A percentile compares a stretch with the other conserved stretches of the same genome.
Conservation (phyloP, 2,888 invertebrate species). For the Idaea biselata region DNA sequence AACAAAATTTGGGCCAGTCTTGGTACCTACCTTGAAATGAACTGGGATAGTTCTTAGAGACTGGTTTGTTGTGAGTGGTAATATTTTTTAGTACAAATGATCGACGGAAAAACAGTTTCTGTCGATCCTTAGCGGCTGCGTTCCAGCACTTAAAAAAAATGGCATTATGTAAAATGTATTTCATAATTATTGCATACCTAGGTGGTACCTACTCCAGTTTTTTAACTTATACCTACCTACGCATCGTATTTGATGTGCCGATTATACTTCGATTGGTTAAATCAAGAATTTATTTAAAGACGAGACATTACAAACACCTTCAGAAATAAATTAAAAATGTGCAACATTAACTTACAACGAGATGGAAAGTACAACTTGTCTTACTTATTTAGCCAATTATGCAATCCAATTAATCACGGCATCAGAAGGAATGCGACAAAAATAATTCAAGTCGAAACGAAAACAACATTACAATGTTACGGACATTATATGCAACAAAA, state of each 20-base stretch:
- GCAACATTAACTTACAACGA: background rate
- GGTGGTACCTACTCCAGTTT: no score
- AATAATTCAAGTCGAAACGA: constrained; percentile 3
- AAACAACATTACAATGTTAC: constrained; percentile 1
- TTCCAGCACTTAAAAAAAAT: no score
- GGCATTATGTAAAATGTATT: no score
- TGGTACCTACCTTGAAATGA: background rate
- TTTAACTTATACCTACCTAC: no score
- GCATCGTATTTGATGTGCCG: no score
- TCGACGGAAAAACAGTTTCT: no score
- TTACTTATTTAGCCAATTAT: background rate
- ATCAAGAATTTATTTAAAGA: background rate
- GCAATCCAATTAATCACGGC: background rate
- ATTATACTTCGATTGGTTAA: no score
- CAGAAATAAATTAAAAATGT: background rate
- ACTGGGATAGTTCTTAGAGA: background rate
- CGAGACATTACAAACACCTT: background rate
- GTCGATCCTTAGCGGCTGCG: no score
- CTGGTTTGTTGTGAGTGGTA: no score
- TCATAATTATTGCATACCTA: no score
- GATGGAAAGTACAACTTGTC: constrained; percentile 1
- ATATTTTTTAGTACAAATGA: no score
- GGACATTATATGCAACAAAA: constrained; percentile 4
- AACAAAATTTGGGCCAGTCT: background rate
- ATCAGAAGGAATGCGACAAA: background rate